Base-by-base conservation (phyloP, 2,797 vertebrate genomes). In the Bovichtus diacanthus region DNA sequence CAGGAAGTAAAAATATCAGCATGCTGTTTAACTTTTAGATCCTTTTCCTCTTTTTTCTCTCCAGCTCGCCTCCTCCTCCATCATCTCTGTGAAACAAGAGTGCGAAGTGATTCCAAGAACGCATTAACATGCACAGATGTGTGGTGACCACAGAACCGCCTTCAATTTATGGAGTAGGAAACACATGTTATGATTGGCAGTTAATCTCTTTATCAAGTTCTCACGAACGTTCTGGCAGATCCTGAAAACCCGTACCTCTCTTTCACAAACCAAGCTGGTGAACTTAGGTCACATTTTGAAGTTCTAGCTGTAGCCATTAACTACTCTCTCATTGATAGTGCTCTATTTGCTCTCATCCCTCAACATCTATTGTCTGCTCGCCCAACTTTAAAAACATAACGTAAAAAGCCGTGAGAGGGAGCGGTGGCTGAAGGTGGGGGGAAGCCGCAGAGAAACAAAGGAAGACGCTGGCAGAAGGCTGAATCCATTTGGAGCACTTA, bases 401-500 rank as follows among this genome's bases (percentile, higher is more conserved):
- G 41, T 82, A 63, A 89, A 90, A 79, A 81, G 72, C n/a, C 3
- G 21, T 21, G 23, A 64, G 63, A 70, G 70, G n/a, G 38, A 70
- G 62, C 47, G 3, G n/a, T 51, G 60, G 50, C 73, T 66, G 51
- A 74, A 78, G 50, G 44, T 44, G 70, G 36, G n/a, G 38, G 27
- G 31, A 9, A 53, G 64, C 53, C 47, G 49, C 6, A 59, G 58
- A 70, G 15, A 60, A 27, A 76, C 50, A 74, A 75, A 88, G 71
- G 75, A 21, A 53, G 53, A 70, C 39, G 15, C 72, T 90, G 89
- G 87, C 90, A 92, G 65, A 83, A 86, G 68, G 80, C 50, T 13
- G 64, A 87, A 90, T 90, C 89, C 81, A 94, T 94, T 94, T 92
- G 79, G 80, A 90, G 86, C 84, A 90, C 90, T 93, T 92, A 91